phyloP scores from a whole-genome alignment of 2,888 invertebrate species.

The Eugnorisma glareosa region DNA sequence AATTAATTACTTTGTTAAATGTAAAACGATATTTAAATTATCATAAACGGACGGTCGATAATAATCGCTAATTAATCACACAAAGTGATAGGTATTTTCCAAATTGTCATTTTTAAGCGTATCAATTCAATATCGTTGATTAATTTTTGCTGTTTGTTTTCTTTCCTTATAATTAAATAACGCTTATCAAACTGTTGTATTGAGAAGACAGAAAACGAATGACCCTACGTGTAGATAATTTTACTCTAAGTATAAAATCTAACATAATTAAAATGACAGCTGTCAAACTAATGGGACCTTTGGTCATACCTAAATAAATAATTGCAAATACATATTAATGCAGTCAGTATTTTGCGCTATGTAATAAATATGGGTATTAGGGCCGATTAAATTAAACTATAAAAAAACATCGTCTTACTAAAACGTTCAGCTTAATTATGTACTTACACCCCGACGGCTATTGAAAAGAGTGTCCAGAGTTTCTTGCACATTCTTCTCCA shows the following conservation, averaged over 20 bases:
- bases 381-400: background rate
- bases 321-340: background rate
- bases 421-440: no score
- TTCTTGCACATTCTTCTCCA: no score
- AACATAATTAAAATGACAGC: background rate
- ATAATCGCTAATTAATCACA: slow-evolving; percentile 12
- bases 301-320: background rate
- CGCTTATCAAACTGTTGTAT: background rate
- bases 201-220: background rate
- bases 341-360: background rate
- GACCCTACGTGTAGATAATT: background rate
- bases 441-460: background rate
- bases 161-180: background rate
- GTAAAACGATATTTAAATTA: background rate
- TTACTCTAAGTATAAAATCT: background rate
- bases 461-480: no score
- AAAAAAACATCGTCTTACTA: background rate
- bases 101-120: background rate
- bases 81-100: background rate
- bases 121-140: slow-evolving; percentile 3
- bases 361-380: background rate
- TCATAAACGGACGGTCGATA: background rate
- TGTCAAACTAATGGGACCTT: background rate
- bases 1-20: background rate
- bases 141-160: background rate